phyloP scores from a whole-genome alignment of 2,797 vertebrate species.

The Acestrorhynchus altus region DNA sequence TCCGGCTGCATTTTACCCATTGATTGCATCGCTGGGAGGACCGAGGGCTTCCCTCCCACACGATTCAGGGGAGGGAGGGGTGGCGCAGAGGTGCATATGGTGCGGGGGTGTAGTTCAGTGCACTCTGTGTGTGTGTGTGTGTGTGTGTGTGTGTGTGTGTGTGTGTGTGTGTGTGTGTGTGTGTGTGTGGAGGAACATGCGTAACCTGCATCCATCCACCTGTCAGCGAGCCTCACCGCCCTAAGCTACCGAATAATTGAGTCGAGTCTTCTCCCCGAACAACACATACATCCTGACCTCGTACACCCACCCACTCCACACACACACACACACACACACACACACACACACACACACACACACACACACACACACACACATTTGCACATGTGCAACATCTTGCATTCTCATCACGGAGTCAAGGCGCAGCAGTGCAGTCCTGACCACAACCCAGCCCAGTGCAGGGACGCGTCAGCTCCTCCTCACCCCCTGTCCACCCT shows the following conservation, averaged over 20 bases:
- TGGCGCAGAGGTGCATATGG: conserved; percentile 58
- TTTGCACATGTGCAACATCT: neutral
- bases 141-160: conserved; percentile 43
- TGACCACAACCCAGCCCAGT: neutral
- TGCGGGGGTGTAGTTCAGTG: conserved; percentile 54
- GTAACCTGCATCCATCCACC: conserved; percentile 58
- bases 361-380: conserved; percentile 23
- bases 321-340: conserved; percentile 26
- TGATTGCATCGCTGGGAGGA: conserved; percentile 59
- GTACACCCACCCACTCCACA: conserved; percentile 36
- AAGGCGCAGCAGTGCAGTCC: neutral
- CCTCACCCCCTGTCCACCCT: neutral
- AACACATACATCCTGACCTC: conserved; percentile 45
- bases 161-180: conserved; percentile 21
- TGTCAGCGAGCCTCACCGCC: conserved; percentile 50
- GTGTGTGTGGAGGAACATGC: conserved; percentile 48
- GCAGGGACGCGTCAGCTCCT: neutral
- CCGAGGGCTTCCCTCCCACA: conserved; percentile 67
- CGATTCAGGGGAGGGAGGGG: conserved; percentile 48
- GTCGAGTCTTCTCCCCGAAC: conserved; percentile 47
- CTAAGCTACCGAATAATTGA: conserved; percentile 59
- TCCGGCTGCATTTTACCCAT: conserved; percentile 59
- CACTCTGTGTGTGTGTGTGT: conserved; percentile 36
- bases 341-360: conserved; percentile 24
- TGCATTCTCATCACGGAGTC: neutral